Conservation (phyloP, 2,888 invertebrate species). For the Hirtodrosophila histrioides region DNA sequence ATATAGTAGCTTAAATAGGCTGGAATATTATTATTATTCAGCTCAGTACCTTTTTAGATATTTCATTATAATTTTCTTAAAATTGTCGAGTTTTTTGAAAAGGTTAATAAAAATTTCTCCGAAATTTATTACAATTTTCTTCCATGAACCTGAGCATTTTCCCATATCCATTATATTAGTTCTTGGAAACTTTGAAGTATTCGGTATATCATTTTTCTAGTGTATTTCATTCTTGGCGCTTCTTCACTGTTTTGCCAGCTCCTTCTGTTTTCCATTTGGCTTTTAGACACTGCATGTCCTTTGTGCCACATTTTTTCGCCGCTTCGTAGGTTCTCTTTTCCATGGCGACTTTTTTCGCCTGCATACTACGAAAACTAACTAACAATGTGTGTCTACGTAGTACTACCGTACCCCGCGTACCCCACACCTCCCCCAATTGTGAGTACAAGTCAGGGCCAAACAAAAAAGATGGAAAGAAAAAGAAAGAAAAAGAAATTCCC, state of each 20-base stretch:
- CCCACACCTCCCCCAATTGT: slow-evolving; percentile 4
- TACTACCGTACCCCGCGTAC: slow-evolving; percentile 30
- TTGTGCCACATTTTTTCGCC: slow-evolving; percentile 67
- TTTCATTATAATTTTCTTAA: too few relatives aligned
- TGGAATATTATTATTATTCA: too few relatives aligned
- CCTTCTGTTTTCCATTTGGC: slow-evolving; percentile 32
- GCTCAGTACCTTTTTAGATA: too few relatives aligned
- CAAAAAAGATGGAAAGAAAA: slow-evolving; percentile 11
- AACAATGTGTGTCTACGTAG: slow-evolving; percentile 59
- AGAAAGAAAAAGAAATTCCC: slow-evolving; percentile 34
- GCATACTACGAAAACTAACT: slow-evolving; percentile 64
- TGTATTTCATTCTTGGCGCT: slow-evolving; percentile 10
- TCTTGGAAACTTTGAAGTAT: too few relatives aligned
- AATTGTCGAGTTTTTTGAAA: too few relatives aligned
- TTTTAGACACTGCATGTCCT: slow-evolving; percentile 56
- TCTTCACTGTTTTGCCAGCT: slow-evolving; percentile 5
- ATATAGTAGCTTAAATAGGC: too few relatives aligned
- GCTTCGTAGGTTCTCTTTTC: slow-evolving; percentile 26
- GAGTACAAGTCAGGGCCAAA: slow-evolving; percentile 59
- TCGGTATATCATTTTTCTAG: neutral
- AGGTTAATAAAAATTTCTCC: too few relatives aligned
- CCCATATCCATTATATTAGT: neutral
- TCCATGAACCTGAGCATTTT: too few relatives aligned
- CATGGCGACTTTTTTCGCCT: slow-evolving; percentile 51
- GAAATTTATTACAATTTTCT: too few relatives aligned